phyloP scores from a whole-genome alignment of 2,113 vertebrate genomes.

The Pluvialis apricaria region DNA sequence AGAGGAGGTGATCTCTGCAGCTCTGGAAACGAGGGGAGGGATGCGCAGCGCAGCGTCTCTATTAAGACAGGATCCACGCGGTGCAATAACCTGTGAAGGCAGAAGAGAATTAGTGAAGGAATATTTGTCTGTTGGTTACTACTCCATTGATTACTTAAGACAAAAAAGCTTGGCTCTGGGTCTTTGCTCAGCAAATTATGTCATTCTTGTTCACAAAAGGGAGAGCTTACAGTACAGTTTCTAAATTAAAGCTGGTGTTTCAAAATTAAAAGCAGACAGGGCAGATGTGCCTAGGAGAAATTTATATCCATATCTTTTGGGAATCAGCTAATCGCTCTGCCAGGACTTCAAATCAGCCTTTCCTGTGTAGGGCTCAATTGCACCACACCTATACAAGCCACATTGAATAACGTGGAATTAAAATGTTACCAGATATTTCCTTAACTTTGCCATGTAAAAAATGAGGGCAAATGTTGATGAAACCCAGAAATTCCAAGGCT shows the following conservation, averaged over 20 bases:
- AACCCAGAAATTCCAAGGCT: constrained; percentile 33
- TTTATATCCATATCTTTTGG: constrained; percentile 71
- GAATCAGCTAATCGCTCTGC: constrained; percentile 72
- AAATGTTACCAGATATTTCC: constrained; percentile 70
- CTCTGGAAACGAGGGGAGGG: neutral
- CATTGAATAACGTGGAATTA: constrained; percentile 58
- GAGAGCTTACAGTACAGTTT: constrained; percentile 59
- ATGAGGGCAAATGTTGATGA: constrained; percentile 45
- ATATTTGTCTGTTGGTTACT: constrained; percentile 55
- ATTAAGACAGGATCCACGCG: neutral
- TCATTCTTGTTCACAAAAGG: constrained; percentile 75
- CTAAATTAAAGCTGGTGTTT: constrained; percentile 77
- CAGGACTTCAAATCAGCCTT: constrained; percentile 74
- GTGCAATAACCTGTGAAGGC: neutral
- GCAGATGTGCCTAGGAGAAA: constrained; percentile 75
- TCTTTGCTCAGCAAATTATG: constrained; percentile 71
- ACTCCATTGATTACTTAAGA: constrained; percentile 70
- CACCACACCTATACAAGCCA: constrained; percentile 72
- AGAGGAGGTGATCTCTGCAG: constrained; percentile 28
- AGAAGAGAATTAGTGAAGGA: constrained; percentile 27
- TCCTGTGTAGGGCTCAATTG: constrained; percentile 56
- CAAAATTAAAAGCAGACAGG: constrained; percentile 81
- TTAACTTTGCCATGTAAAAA: constrained; percentile 54
- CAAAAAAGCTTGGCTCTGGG: constrained; percentile 68
- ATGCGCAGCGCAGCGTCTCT: neutral